Percentiles rank a stretch among this genome's conserved stretches.
These are phyloP conservation scores for Hypothenemus hampei DNA, from an alignment of 1,140 invertebrate genomes.

Conservation along the genomic window DNA sequence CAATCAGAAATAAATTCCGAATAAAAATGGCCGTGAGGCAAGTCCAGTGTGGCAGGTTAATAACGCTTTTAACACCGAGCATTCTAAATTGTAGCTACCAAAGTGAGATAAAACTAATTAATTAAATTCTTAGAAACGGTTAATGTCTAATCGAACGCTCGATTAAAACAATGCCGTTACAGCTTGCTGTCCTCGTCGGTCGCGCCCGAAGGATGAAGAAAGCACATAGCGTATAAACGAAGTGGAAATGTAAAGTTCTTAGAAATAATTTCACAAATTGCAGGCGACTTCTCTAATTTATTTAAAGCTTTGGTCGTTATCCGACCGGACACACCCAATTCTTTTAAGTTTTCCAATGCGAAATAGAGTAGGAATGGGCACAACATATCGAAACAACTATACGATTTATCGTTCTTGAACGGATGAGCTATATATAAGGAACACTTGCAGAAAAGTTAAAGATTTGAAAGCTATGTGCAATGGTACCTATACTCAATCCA, in stretches of 20 bases:
- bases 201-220: neutral
- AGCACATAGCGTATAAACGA: neutral
- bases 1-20: too few species aligned
- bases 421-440: too few species aligned
- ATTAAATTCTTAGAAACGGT: slow-evolving; percentile 30
- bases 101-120: slow-evolving; percentile 30
- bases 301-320: slow-evolving; percentile 13
- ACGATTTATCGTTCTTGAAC: too few species aligned
- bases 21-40: too few species aligned
- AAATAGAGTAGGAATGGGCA: too few species aligned
- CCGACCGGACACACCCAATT: slow-evolving; percentile 16
- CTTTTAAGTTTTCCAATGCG: slow-evolving; percentile 23
- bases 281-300: slow-evolving; percentile 38
- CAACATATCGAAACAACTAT: too few species aligned
- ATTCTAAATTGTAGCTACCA: slow-evolving; percentile 25
- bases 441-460: too few species aligned
- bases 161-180: slow-evolving; percentile 8
- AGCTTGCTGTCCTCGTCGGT: slow-evolving; percentile 1
- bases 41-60: neutral
- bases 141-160: slow-evolving; percentile 1
- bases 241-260: slow-evolving; percentile 21
- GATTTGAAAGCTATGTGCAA: too few species aligned
- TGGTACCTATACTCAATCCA: too few species aligned
- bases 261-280: slow-evolving; percentile 45
- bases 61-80: slow-evolving; percentile 9